These are phyloP conservation scores for Spondyliosoma cantharus DNA, from an alignment of 2,797 vertebrate genomes.

Conservation along the genomic window DNA sequence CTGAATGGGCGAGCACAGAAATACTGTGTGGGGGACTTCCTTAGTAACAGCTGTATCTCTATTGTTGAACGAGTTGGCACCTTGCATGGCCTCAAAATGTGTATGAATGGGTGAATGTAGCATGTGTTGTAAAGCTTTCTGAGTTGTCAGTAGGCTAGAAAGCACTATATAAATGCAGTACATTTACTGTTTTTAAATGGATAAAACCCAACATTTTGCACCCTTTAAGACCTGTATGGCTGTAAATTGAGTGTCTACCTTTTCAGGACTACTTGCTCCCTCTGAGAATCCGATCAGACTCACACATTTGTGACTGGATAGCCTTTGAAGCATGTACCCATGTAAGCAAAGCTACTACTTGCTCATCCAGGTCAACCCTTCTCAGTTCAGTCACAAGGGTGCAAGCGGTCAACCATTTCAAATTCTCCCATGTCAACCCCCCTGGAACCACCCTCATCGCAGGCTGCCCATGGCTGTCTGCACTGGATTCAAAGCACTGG, in stretches of 20 bases:
- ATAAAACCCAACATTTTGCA: background rate
- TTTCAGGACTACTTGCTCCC: background rate
- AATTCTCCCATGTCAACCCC: slow-evolving; percentile 45
- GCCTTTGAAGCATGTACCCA: background rate
- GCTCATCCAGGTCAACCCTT: slow-evolving; percentile 57
- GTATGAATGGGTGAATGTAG: too few relatives aligned
- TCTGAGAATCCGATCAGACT: background rate
- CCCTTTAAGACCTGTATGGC: too few relatives aligned
- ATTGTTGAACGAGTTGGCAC: too few relatives aligned
- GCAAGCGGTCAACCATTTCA: slow-evolving; percentile 57
- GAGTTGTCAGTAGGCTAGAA: too few relatives aligned
- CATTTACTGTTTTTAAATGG: too few relatives aligned
- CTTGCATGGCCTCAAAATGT: too few relatives aligned
- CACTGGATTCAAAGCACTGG: slow-evolving; percentile 44
- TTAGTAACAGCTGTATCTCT: too few relatives aligned
- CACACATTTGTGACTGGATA: background rate
- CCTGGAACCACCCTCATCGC: slow-evolving; percentile 37
- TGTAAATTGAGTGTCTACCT: background rate
- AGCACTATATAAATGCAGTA: too few relatives aligned
- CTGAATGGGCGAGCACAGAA: too few relatives aligned
- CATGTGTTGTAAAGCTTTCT: too few relatives aligned
- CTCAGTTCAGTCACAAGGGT: slow-evolving; percentile 45
- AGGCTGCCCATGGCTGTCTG: slow-evolving; percentile 47
- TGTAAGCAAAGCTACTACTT: slow-evolving; percentile 30
- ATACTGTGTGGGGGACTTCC: too few relatives aligned